Conservation (phyloP, 1,140 invertebrate species). For the Eumeta japonica region DNA sequence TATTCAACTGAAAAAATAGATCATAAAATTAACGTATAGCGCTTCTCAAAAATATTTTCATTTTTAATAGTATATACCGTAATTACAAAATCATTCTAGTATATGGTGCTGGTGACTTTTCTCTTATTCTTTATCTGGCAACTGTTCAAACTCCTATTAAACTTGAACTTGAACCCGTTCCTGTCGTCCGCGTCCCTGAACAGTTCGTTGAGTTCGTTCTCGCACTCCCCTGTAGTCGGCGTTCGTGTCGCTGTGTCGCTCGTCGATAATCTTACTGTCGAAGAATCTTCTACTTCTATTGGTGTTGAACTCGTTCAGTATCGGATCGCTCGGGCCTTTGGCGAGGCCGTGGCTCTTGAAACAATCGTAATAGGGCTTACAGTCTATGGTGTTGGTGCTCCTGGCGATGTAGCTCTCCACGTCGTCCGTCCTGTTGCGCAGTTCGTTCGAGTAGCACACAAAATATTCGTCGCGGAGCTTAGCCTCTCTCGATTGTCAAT, state of each 20-base stretch:
- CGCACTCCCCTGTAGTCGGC: slow-evolving; percentile 32
- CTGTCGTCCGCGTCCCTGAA: slow-evolving; percentile 22
- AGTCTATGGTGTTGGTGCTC: slow-evolving; percentile 41
- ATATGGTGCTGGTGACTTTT: slow-evolving; percentile 22
- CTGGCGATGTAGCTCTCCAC: slow-evolving; percentile 34
- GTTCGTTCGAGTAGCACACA: slow-evolving; percentile 19
- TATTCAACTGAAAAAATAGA: too few relatives aligned
- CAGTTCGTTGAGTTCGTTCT: slow-evolving; percentile 28
- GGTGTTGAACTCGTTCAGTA: neutral
- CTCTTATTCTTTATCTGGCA: slow-evolving; percentile 42
- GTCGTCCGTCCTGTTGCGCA: slow-evolving; percentile 25
- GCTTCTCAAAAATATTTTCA: too few relatives aligned
- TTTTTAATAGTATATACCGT: too few relatives aligned
- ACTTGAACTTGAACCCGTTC: slow-evolving; percentile 43
- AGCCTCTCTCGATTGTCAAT: slow-evolving; percentile 43
- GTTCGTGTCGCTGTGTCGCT: slow-evolving; percentile 38
- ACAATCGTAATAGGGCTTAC: slow-evolving; percentile 45
- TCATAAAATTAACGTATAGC: too few relatives aligned
- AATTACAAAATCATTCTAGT: too few relatives aligned
- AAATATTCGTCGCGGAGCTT: slow-evolving; percentile 9
- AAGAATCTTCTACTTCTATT: too few relatives aligned
- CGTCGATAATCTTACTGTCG: slow-evolving; percentile 21
- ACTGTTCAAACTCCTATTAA: slow-evolving; percentile 47
- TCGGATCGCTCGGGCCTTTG: slow-evolving; percentile 12
- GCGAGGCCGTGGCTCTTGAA: slow-evolving; percentile 35